Percentiles rank a stretch among this genome's conserved stretches.
Conservation (phyloP, 2,797 vertebrate species). For the Sorex maritimensis region DNA sequence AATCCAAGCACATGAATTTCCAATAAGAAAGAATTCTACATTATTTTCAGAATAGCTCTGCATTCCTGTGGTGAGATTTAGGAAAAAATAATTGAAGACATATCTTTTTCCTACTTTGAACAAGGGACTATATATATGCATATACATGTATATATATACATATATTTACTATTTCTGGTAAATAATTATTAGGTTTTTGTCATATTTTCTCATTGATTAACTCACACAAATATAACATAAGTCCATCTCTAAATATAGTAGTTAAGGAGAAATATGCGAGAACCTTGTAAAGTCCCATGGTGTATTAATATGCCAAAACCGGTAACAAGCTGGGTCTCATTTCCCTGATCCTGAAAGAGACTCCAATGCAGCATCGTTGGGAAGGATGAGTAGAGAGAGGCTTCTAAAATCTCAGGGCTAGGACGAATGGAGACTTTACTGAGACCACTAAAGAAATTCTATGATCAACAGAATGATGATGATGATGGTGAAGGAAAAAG, state of each 20-base stretch:
- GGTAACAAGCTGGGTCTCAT: too few species aligned
- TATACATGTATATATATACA: too few species aligned
- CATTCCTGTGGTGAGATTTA: neutral
- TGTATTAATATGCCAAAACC: too few species aligned
- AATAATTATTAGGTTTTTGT: neutral
- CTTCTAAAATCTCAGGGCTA: too few species aligned
- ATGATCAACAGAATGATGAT: too few species aligned
- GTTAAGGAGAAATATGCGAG: neutral
- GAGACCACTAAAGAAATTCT: too few species aligned
- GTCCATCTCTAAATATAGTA: neutral
- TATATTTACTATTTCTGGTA: neutral
- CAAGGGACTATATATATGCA: neutral
- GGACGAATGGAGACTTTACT: too few species aligned
- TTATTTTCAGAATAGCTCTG: neutral
- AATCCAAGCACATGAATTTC: neutral
- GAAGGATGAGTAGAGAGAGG: too few species aligned
- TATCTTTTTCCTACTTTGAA: neutral
- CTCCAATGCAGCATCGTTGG: too few species aligned
- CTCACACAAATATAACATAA: conserved; percentile 20
- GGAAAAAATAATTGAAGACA: neutral
- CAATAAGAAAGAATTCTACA: neutral
- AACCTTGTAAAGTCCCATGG: too few species aligned
- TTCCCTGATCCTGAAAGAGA: too few species aligned
- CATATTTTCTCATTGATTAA: neutral
- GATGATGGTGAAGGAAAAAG: too few species aligned